Base-by-base conservation (phyloP, 2,888 invertebrate species). In the Neoscelio sp. region DNA sequence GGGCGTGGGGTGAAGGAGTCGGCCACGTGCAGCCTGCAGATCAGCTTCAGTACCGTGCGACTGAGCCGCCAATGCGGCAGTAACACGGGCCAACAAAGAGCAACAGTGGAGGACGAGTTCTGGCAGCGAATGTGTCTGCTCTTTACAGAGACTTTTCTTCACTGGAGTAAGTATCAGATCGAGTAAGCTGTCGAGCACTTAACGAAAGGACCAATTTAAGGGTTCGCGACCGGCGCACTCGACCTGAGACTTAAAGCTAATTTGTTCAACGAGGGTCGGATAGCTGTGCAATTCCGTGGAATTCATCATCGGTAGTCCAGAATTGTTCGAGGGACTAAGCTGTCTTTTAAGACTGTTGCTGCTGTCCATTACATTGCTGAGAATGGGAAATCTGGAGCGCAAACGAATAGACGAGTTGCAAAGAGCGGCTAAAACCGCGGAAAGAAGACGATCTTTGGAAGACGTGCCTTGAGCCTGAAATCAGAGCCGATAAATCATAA, bases 51-150 rank as follows among this genome's bases (percentile, higher is more conserved):
- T 93, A n/a, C 95, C 93, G 60, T 93, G 95, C 12, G 96, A 95
- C 83, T 95, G 95, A 84, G 95, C 94, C 0, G 96, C 95, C 76
- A 98, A 92, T 91, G 98, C 98, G 0, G 97, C 96, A 38, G 98
- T 93, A 0, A 98, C 94, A 62, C 97, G 93, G 0, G 96, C 95
- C 73, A 96, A 89, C 13, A 96, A 91, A 88, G 96, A 95, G 86
- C 96, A 96, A 85, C 96, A 95, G 88, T 93, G 93, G 73, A 93
- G 92, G 0, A 94, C 91, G 1, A 95, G 92, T 10, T 92, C 88
- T 7, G 94, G 93, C 42, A 92, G 86, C 40, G 92, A 92, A 70
- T 92, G 92, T 77, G 92, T 91, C 78, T 92, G 92, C 81, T 91
- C 92, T 2, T 92, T 89, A 42, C 92, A 92, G 87, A 92, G 91